A percentile compares a stretch with the other conserved stretches of the same genome.
Conservation (phyloP, 2,797 vertebrate genomes). For the Falco novaeseelandiae region DNA sequence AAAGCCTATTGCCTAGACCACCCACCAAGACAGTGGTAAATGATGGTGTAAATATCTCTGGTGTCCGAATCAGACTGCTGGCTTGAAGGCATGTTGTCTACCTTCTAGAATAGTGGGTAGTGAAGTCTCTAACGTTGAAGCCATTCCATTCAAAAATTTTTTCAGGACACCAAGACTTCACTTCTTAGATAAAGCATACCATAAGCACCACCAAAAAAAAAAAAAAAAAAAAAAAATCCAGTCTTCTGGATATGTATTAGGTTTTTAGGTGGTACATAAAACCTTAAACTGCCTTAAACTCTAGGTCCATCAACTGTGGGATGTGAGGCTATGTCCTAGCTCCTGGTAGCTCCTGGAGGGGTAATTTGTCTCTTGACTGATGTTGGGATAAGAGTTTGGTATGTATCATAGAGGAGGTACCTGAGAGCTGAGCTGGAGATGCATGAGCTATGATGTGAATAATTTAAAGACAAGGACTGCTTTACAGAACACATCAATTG, state of each 20-base stretch:
- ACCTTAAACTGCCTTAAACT: not conserved
- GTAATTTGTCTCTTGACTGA: not conserved
- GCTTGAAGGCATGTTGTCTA: not conserved
- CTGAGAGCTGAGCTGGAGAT: not conserved
- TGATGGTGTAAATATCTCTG: not conserved
- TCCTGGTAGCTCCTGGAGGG: not conserved
- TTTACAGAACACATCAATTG: not conserved
- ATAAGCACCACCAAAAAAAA: not conserved
- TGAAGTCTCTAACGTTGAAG: not conserved
- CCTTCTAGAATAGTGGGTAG: not conserved
- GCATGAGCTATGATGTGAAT: not conserved
- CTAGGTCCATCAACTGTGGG: not conserved
- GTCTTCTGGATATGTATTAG: not conserved
- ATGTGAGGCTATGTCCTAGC: not conserved
- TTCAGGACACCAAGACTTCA: accelerated
- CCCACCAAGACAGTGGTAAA: not conserved
- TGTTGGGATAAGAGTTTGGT: not conserved
- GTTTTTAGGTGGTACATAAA: not conserved
- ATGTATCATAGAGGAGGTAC: not conserved
- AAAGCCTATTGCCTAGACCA: not conserved
- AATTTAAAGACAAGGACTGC: not conserved
- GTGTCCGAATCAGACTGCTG: not conserved
- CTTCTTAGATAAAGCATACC: not conserved
- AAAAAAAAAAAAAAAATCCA: no score
- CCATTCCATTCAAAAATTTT: not conserved